These are phyloP conservation scores for Troglohyphantes excavatus DNA, from an alignment of 2,888 invertebrate species.

Conservation along the genomic window DNA sequence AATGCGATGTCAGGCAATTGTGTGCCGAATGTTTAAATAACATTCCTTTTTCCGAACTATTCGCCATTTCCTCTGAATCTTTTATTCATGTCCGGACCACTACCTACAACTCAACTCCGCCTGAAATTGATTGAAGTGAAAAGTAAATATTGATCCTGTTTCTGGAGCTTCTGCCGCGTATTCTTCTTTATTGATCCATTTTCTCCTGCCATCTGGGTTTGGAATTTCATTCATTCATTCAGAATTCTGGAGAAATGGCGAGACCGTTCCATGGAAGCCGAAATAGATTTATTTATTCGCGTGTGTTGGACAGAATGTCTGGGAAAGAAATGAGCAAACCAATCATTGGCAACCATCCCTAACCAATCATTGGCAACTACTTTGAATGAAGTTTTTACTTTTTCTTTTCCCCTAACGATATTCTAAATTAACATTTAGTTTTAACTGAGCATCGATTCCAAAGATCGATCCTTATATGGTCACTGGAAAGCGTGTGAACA, in stretches of 20 bases:
- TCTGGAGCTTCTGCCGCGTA: neutral
- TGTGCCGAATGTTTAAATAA: conserved; percentile 27
- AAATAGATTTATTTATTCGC: neutral
- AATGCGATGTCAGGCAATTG: neutral
- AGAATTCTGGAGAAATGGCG: neutral
- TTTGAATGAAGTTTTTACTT: too few relatives aligned
- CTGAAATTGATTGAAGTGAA: conserved; percentile 62
- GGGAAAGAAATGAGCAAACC: too few relatives aligned
- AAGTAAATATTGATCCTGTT: conserved; percentile 60
- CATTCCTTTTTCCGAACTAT: neutral
- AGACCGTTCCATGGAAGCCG: neutral
- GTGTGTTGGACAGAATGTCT: neutral
- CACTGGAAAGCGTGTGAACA: too few relatives aligned
- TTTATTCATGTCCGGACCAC: conserved; percentile 26
- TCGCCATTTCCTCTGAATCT: conserved; percentile 30
- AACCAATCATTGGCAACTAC: too few relatives aligned
- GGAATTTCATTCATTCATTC: conserved; percentile 35
- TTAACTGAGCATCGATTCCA: too few relatives aligned
- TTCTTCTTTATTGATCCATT: neutral
- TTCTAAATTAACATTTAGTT: too few relatives aligned
- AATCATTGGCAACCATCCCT: too few relatives aligned
- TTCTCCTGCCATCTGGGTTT: neutral
- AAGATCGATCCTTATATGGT: too few relatives aligned
- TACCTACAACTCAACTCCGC: conserved; percentile 20
- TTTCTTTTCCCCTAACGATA: too few relatives aligned